Conservation (phyloP, 2,888 invertebrate genomes). For the Caenorhabditis panamensis region DNA sequence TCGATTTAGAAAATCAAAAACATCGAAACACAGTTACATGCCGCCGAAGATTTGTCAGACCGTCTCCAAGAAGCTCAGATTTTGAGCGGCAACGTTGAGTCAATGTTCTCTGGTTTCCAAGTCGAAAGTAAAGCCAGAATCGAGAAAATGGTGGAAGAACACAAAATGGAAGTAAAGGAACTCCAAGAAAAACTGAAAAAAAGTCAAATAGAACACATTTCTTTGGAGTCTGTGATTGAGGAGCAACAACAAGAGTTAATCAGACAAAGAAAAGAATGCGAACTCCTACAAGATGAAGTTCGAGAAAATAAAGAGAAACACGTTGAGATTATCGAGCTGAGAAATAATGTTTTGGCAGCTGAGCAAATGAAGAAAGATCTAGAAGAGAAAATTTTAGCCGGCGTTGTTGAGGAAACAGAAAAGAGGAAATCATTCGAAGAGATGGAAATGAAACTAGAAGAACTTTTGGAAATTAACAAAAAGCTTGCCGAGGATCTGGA, state of each 20-base stretch:
- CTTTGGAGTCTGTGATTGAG: conserved; percentile 54
- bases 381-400: conserved; percentile 21
- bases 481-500: conserved; percentile 35
- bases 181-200: conserved; percentile 48
- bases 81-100: conserved; percentile 40
- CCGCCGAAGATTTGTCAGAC: conserved; percentile 39
- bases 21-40: conserved; percentile 13
- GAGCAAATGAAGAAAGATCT: conserved; percentile 47
- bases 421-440: conserved; percentile 10
- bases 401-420: neutral
- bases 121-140: conserved; percentile 36
- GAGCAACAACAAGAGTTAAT: conserved; percentile 61
- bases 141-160: conserved; percentile 29
- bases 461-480: conserved; percentile 36
- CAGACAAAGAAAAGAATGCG: conserved; percentile 30
- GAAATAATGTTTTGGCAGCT: conserved; percentile 27
- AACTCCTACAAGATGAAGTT: conserved; percentile 44
- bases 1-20: conserved; percentile 30
- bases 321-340: neutral
- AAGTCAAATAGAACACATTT: conserved; percentile 49
- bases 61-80: conserved; percentile 49
- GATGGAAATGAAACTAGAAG: conserved; percentile 35
- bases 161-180: conserved; percentile 38
- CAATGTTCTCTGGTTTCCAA: conserved; percentile 34
- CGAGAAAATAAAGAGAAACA: conserved; percentile 14